Evolutionary conservation across 2,888 invertebrate species (phyloP).

Genomic region (Embidobia sp.): DNA sequence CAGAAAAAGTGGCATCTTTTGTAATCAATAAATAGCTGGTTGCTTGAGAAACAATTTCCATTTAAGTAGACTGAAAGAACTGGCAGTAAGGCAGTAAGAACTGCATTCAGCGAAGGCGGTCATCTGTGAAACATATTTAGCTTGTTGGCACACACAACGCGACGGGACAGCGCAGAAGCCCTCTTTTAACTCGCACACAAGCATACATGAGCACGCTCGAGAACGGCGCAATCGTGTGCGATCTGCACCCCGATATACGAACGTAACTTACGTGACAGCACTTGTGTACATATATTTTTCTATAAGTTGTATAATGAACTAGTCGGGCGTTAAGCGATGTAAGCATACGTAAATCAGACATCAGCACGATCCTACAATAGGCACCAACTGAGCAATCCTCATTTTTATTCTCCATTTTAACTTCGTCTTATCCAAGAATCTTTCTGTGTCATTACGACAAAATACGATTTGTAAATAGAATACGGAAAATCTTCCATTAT

Average conservation of each 20-base stretch:
- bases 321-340: slow-evolving; percentile 59
- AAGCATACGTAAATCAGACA: slow-evolving; percentile 46
- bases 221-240: too few species aligned
- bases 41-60: slow-evolving; percentile 4
- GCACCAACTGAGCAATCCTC: slow-evolving; percentile 64
- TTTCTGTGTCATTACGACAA: too few species aligned
- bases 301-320: slow-evolving; percentile 53
- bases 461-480: too few species aligned
- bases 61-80: too few species aligned
- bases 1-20: slow-evolving; percentile 52
- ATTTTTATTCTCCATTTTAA: too few species aligned
- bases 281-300: slow-evolving; percentile 60
- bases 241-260: slow-evolving; percentile 18
- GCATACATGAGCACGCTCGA: too few species aligned
- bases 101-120: slow-evolving; percentile 79
- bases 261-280: slow-evolving; percentile 48
- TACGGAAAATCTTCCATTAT: too few species aligned
- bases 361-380: slow-evolving; percentile 55
- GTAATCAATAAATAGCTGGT: too few species aligned
- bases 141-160: slow-evolving; percentile 80
- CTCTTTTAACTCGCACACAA: slow-evolving; percentile 57
- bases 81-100: slow-evolving; percentile 56
- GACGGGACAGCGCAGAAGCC: slow-evolving; percentile 73
- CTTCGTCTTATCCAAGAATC: background rate
- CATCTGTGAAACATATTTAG: slow-evolving; percentile 81